Evolutionary conservation across 2,888 invertebrate species (phyloP).

Genomic region (Stenodera caucasica): DNA sequence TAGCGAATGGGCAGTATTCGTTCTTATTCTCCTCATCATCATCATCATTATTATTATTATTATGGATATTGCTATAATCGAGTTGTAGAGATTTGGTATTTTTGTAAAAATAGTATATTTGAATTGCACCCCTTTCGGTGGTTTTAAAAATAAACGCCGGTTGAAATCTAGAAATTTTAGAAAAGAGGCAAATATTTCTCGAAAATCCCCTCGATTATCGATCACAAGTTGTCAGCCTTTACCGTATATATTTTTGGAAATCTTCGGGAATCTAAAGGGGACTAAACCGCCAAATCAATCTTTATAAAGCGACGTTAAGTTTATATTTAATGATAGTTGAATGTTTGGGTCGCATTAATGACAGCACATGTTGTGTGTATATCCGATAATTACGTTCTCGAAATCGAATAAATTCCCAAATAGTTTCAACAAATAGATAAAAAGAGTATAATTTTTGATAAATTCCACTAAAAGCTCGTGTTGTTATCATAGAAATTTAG

Average conservation of each 20-base stretch:
- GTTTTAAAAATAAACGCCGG: constrained; percentile 6
- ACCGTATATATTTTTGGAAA: constrained; percentile 1
- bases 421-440: background rate
- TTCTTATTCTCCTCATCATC: background rate
- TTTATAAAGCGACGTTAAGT: background rate
- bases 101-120: background rate
- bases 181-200: background rate
- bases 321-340: constrained; percentile 12
- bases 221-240: constrained; percentile 4
- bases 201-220: background rate
- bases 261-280: background rate
- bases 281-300: background rate
- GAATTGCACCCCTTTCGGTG: background rate
- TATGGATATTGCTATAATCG: background rate
- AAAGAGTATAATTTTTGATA: constrained; percentile 1
- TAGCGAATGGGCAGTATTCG: constrained; percentile 37
- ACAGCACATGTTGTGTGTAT: constrained; percentile 43
- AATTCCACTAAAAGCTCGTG: background rate
- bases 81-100: background rate
- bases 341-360: constrained; percentile 32
- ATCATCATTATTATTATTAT: background rate
- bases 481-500: background rate
- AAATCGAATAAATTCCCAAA: constrained; percentile 37
- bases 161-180: background rate
- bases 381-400: constrained; percentile 44